Evolutionary conservation across 2,797 vertebrate genomes (phyloP).

Genomic region (Cygnus olor): DNA sequence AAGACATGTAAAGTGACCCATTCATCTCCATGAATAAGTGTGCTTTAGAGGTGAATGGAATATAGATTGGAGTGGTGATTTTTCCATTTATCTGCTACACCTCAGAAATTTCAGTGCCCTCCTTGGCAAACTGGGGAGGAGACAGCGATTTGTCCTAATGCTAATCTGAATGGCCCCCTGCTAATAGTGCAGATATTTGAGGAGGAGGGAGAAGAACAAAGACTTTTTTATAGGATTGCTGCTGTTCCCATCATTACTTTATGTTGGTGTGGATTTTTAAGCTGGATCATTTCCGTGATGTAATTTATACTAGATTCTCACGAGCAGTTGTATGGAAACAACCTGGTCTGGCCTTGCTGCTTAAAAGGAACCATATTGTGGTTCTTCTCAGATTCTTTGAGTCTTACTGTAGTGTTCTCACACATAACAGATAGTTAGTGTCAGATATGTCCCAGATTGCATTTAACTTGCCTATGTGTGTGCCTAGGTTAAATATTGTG

Average conservation of each 20-base stretch:
- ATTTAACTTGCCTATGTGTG: neutral
- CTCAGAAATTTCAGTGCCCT: neutral
- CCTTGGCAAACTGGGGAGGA: neutral
- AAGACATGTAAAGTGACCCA: neutral
- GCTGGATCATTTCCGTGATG: neutral
- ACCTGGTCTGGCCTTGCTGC: neutral
- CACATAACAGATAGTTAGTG: neutral
- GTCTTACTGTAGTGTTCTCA: neutral
- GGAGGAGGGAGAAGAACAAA: neutral
- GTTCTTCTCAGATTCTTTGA: neutral
- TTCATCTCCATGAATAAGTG: neutral
- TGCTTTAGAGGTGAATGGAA: neutral
- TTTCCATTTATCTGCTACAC: neutral
- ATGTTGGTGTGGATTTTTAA: neutral
- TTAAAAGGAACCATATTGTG: neutral
- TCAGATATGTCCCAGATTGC: neutral
- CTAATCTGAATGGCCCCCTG: neutral
- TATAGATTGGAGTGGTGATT: neutral
- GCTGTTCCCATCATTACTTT: neutral
- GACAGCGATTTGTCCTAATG: neutral
- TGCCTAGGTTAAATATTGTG: neutral
- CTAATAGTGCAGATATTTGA: neutral
- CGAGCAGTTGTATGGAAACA: neutral
- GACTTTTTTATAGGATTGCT: neutral
- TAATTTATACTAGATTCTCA: neutral